These are phyloP conservation scores for Sebastes cheni DNA, from an alignment of 2,797 vertebrate species.

Conservation along the genomic window DNA sequence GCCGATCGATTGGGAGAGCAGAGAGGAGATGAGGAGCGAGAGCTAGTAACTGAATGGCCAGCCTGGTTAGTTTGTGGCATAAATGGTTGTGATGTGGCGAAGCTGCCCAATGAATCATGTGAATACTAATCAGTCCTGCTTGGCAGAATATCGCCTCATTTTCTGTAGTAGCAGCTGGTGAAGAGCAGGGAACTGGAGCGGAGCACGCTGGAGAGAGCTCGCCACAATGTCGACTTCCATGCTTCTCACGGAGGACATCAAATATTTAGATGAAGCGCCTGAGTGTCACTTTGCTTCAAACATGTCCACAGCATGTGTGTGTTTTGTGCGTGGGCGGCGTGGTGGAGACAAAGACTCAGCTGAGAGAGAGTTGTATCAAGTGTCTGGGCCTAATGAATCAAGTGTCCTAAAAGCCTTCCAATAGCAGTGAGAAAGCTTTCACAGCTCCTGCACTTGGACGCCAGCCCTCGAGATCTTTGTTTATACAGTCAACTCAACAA, in stretches of 20 bases:
- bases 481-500: conserved; percentile 45
- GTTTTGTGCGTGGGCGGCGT: conserved; percentile 10
- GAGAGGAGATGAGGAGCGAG: background rate
- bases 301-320: background rate
- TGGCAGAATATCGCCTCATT: conserved; percentile 2
- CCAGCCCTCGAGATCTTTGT: conserved; percentile 39
- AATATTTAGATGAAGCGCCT: conserved; percentile 38
- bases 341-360: conserved; percentile 15
- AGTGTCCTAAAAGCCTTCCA: conserved; percentile 32
- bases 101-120: background rate
- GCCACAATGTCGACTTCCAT: background rate
- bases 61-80: conserved; percentile 15
- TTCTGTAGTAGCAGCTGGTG: conserved; percentile 27
- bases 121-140: conserved; percentile 50
- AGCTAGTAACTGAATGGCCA: background rate
- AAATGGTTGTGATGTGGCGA: conserved; percentile 25
- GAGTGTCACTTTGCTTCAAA: conserved; percentile 31
- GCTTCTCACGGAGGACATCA: conserved; percentile 18
- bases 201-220: background rate
- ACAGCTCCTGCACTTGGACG: conserved; percentile 29
- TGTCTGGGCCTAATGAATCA: conserved; percentile 31
- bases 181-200: background rate
- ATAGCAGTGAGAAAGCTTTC: conserved; percentile 28
- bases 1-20: background rate
- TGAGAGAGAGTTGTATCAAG: conserved; percentile 30